These are phyloP conservation scores for Pachypsylla venusta DNA, from an alignment of 1,140 invertebrate species.

Conservation along the genomic window DNA sequence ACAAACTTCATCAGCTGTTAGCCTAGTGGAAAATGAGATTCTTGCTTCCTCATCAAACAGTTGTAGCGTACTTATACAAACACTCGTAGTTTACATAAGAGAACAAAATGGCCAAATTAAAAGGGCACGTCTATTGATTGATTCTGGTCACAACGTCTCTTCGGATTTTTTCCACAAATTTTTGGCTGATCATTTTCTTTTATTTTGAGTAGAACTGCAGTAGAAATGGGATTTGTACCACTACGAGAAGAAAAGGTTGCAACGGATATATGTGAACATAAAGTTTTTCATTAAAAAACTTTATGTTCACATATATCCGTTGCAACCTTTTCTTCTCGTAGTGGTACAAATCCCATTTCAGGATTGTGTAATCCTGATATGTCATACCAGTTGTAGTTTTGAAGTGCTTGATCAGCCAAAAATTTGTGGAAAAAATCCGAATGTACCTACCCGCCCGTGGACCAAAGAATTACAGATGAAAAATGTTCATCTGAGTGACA, in stretches of 20 bases:
- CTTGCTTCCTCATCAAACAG: not conserved
- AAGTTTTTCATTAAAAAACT: not conserved
- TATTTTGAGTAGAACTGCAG: not conserved
- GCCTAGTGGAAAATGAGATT: too few species aligned
- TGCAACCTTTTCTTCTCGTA: not conserved
- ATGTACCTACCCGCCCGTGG: not conserved
- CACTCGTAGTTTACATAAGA: not conserved
- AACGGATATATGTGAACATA: not conserved
- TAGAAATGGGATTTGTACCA: not conserved
- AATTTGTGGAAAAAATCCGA: not conserved
- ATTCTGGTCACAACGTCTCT: not conserved
- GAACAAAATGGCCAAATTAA: not conserved
- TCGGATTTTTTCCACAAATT: not conserved
- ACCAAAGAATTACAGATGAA: not conserved
- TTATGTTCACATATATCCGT: not conserved
- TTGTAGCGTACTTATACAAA: not conserved
- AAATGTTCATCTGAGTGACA: not conserved
- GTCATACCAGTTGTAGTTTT: not conserved
- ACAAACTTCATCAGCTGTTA: too few species aligned
- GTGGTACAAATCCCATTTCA: not conserved
- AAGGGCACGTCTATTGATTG: not conserved
- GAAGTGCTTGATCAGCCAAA: not conserved
- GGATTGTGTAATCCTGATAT: not conserved
- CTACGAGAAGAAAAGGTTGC: not conserved
- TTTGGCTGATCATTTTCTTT: not conserved